phyloP scores from a whole-genome alignment of 92 coral and sea anemone species.

The Porites divaricata region DNA sequence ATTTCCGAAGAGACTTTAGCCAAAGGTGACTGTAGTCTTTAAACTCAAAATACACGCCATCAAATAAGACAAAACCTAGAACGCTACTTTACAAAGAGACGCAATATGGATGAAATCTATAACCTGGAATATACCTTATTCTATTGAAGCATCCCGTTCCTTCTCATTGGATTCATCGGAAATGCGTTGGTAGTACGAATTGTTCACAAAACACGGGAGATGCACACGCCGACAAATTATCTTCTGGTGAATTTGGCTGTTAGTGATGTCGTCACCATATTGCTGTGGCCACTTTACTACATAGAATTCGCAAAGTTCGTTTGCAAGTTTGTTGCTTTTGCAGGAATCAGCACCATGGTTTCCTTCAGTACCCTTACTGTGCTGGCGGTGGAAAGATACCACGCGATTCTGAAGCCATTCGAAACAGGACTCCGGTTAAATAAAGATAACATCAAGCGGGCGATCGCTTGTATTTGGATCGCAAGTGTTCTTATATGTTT shows the following conservation, averaged over 20 bases:
- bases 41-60: too few relatives aligned
- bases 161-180: not conserved
- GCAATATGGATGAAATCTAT: not conserved
- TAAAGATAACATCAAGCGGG: not conserved
- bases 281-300: not conserved
- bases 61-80: too few relatives aligned
- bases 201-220: slow-evolving; percentile 2
- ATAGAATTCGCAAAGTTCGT: not conserved
- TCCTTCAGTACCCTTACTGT: slow-evolving; percentile 2
- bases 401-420: not conserved
- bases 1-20: too few relatives aligned
- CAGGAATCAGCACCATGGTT: not conserved
- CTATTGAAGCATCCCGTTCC: not conserved
- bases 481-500: not conserved
- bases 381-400: not conserved
- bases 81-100: too few relatives aligned
- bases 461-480: not conserved
- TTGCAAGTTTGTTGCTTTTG: not conserved
- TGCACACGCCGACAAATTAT: slow-evolving; percentile 4
- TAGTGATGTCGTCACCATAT: slow-evolving; percentile 1
- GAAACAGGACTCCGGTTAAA: not conserved
- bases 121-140: not conserved
- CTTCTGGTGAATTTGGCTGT: not conserved
- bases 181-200: not conserved
- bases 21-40: too few relatives aligned